Percentiles rank a stretch among this genome's conserved stretches.
These are phyloP conservation scores for Thumatha senex DNA, from an alignment of 2,888 invertebrate genomes.

Conservation along the genomic window DNA sequence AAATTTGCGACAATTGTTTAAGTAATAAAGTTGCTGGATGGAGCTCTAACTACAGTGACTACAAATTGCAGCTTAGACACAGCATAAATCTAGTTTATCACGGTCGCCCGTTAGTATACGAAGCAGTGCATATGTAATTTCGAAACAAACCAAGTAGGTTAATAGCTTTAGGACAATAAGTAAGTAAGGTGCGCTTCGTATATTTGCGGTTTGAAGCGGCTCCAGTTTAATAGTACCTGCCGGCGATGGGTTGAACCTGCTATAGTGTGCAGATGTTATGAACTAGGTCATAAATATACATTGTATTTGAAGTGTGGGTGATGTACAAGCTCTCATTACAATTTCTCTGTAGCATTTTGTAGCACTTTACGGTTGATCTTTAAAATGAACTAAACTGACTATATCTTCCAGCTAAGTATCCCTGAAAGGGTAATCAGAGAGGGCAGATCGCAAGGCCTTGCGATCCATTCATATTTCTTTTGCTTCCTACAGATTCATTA, in stretches of 20 bases:
- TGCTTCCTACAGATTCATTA: no score
- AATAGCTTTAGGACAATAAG: neutral
- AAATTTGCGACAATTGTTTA: no score
- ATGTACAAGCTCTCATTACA: neutral
- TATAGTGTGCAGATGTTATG: neutral
- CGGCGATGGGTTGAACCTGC: conserved; percentile 6
- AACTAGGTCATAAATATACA: conserved; percentile 17
- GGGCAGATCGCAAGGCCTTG: no score
- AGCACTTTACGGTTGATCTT: neutral
- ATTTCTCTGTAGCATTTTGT: neutral
- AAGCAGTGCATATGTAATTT: neutral
- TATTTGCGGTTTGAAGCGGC: conserved; percentile 1
- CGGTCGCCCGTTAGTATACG: no score
- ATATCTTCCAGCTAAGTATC: no score
- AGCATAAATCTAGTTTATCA: no score
- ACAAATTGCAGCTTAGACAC: no score
- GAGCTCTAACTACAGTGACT: no score
- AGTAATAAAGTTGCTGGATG: no score
- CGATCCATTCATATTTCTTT: no score
- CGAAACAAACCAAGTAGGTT: conserved; percentile 1
- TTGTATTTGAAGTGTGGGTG: neutral
- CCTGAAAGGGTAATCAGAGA: no score
- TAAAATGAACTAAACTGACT: no score
- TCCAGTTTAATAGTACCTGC: conserved; percentile 6
- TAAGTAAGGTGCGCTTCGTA: neutral